Evolutionary conservation across 2,888 invertebrate genomes (phyloP).

Genomic region (Meganola albula): DNA sequence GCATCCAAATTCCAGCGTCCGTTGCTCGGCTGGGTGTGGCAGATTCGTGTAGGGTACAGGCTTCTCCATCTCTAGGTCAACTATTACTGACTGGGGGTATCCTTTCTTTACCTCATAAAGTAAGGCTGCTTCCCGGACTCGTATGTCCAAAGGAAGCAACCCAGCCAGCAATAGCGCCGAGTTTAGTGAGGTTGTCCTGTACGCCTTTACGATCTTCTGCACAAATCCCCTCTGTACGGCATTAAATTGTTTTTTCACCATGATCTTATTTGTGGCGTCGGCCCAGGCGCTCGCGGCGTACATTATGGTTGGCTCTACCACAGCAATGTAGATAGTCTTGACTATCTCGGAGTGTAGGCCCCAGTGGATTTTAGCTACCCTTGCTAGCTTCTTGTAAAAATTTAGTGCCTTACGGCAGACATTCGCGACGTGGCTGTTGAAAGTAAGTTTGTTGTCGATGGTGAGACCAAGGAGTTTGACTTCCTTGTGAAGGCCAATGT

Average conservation of each 20-base stretch:
- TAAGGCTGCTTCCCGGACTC: slow-evolving; percentile 5
- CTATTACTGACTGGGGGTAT: not conserved
- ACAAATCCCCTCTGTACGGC: slow-evolving; percentile 2
- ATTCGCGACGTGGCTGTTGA: not conserved
- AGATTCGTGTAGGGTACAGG: not conserved
- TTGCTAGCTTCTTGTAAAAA: slow-evolving; percentile 3
- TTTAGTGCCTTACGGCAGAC: not conserved
- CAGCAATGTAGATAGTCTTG: slow-evolving; percentile 1
- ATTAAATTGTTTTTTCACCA: not conserved
- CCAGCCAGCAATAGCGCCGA: slow-evolving; percentile 2
- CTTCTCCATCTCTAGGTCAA: slow-evolving; percentile 1
- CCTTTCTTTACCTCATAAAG: slow-evolving; percentile 4
- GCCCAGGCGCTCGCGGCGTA: not conserved
- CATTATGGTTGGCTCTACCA: slow-evolving; percentile 3
- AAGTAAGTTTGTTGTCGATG: not conserved
- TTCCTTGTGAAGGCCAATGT: not conserved
- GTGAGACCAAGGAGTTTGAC: too few species aligned
- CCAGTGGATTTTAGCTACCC: slow-evolving; percentile 7
- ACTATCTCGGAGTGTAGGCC: too few species aligned
- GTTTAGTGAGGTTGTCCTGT: slow-evolving; percentile 3
- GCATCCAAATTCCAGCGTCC: not conserved
- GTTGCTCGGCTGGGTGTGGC: slow-evolving; percentile 4
- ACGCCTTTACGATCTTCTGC: slow-evolving; percentile 1
- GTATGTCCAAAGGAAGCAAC: slow-evolving; percentile 3
- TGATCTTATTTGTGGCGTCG: not conserved